Conservation (phyloP, 2,797 vertebrate species). For the Bucorvus abyssinicus region DNA sequence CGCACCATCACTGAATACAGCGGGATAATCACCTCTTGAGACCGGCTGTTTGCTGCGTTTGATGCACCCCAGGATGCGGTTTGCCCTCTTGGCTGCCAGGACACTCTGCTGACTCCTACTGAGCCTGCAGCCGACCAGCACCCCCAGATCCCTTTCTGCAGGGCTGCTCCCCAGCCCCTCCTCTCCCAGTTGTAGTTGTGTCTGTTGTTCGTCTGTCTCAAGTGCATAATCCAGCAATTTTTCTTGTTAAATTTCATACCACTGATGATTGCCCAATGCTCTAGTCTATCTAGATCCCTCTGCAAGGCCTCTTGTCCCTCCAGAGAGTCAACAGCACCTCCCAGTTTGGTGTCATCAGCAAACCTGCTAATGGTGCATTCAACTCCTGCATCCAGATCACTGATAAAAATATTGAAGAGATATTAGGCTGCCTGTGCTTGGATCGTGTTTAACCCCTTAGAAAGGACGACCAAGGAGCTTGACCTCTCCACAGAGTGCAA, state of each 20-base stretch:
- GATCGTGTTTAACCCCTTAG: background rate
- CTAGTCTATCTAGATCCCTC: background rate
- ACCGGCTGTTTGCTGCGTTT: background rate
- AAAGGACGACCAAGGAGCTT: background rate
- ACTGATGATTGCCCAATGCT: accelerated
- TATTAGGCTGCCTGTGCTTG: no score
- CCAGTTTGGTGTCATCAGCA: background rate
- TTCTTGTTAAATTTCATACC: background rate
- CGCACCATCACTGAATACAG: accelerated
- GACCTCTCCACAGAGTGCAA: no score
- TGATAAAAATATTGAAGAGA: accelerated
- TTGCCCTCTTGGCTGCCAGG: background rate
- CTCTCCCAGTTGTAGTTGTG: background rate
- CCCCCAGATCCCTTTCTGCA: background rate
- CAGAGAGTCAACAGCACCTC: background rate
- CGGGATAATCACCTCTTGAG: background rate
- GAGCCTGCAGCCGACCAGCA: background rate
- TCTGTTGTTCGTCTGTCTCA: accelerated
- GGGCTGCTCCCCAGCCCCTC: background rate
- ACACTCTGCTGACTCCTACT: background rate
- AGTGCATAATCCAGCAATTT: background rate
- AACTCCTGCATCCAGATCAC: background rate
- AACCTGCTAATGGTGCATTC: no score
- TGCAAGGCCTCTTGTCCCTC: background rate
- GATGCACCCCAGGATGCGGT: accelerated